Evolutionary conservation across 2,113 vertebrate species (phyloP).

Genomic region (Trichechus manatus): DNA sequence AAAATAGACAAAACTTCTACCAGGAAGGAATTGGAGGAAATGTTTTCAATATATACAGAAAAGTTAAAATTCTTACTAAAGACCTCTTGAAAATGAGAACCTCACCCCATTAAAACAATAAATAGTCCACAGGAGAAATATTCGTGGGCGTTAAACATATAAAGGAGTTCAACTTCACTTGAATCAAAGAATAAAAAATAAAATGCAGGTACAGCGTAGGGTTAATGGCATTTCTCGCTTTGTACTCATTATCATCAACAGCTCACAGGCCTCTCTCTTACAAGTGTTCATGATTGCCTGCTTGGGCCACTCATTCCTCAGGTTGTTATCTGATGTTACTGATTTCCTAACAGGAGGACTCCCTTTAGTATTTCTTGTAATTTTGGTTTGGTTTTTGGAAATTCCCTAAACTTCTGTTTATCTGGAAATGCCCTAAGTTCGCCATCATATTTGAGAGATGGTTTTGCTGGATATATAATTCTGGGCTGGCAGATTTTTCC

Average conservation of each 20-base stretch:
- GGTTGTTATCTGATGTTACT: no score
- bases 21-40: constrained; percentile 33
- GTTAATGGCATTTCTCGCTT: background rate
- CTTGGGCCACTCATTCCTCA: background rate
- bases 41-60: background rate
- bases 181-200: background rate
- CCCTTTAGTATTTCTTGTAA: no score
- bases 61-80: background rate
- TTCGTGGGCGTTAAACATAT: background rate
- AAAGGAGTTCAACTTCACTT: background rate
- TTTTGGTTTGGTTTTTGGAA: no score
- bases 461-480: no score
- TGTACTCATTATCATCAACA: no score
- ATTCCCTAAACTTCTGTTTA: no score
- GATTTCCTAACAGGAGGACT: no score
- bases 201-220: background rate
- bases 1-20: background rate
- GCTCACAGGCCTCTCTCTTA: background rate
- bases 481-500: no score
- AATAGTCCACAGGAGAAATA: background rate
- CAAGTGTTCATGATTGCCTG: no score
- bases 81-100: background rate
- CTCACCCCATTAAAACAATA: background rate
- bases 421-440: no score
- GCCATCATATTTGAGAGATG: no score